These are phyloP conservation scores for Shargacucullia verbasci DNA, from an alignment of 2,888 invertebrate species.

Conservation along the genomic window DNA sequence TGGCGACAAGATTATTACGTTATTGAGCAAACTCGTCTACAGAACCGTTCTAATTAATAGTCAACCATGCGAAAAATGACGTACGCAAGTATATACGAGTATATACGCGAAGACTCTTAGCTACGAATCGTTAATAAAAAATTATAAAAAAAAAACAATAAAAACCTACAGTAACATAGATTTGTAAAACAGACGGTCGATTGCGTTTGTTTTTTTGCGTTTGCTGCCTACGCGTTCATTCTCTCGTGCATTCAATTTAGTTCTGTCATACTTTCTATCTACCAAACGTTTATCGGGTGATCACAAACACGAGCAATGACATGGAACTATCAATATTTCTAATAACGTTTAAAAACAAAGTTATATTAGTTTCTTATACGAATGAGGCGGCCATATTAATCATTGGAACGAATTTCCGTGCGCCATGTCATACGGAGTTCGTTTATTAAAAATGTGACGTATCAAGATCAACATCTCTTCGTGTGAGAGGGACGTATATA, in stretches of 20 bases:
- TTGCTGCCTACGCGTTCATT: slow-evolving; percentile 74
- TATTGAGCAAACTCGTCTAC: slow-evolving; percentile 71
- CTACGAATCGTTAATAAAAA: slow-evolving; percentile 40
- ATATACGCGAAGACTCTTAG: slow-evolving; percentile 37
- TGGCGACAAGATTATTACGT: slow-evolving; percentile 82
- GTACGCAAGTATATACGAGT: slow-evolving; percentile 50
- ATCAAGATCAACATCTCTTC: slow-evolving; percentile 89
- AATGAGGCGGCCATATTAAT: slow-evolving; percentile 86
- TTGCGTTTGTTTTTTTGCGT: slow-evolving; percentile 70
- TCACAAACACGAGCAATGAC: slow-evolving; percentile 87
- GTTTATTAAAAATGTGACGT: slow-evolving; percentile 90
- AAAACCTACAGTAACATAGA: slow-evolving; percentile 54
- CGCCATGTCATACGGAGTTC: slow-evolving; percentile 87
- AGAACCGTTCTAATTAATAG: slow-evolving; percentile 76
- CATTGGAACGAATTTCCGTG: slow-evolving; percentile 88
- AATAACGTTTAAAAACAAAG: slow-evolving; percentile 88
- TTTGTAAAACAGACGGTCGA: slow-evolving; percentile 68
- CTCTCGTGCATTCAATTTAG: slow-evolving; percentile 79
- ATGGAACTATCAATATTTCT: slow-evolving; percentile 89
- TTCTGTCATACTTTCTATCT: slow-evolving; percentile 85
- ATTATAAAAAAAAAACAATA: slow-evolving; percentile 59
- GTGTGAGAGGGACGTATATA: slow-evolving; percentile 75
- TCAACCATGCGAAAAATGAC: slow-evolving; percentile 70
- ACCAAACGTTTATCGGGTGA: slow-evolving; percentile 82
- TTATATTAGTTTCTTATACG: slow-evolving; percentile 84